A percentile compares a stretch with the other conserved stretches of the same genome.
phyloP scores from a whole-genome alignment of 2,888 invertebrate genomes.

The Protophormia terraenovae region DNA sequence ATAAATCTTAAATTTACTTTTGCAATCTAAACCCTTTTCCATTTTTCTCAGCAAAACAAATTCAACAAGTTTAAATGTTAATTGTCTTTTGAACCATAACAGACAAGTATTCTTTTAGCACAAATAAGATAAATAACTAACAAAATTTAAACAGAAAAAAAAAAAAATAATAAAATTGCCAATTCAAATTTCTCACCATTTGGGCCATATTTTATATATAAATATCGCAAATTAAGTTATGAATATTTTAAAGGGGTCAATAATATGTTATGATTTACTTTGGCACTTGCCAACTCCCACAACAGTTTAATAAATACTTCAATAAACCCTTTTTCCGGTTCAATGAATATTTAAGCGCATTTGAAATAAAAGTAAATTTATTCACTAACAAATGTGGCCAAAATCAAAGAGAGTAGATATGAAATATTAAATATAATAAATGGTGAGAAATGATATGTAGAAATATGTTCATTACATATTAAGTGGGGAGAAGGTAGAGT shows the following conservation, averaged over 20 bases:
- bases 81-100: not conserved
- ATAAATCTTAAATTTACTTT: not conserved
- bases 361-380: not conserved
- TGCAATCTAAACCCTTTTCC: not conserved
- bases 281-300: not conserved
- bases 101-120: not conserved
- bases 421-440: not conserved
- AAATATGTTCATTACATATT: no score
- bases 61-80: not conserved
- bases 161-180: not conserved
- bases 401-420: not conserved
- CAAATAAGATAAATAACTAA: not conserved
- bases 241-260: slow-evolving; percentile 15
- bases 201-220: not conserved
- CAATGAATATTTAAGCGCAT: slow-evolving; percentile 17
- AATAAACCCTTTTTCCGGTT: slow-evolving; percentile 27
- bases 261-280: not conserved
- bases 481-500: no score
- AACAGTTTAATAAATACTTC: slow-evolving; percentile 14
- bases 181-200: not conserved
- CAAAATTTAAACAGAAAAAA: not conserved
- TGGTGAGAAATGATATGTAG: not conserved
- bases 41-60: not conserved
- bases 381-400: slow-evolving; percentile 8
- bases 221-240: slow-evolving; percentile 15